Evolutionary conservation across 2,888 invertebrate genomes (phyloP).

Genomic region (Drosophila setosimentum): DNA sequence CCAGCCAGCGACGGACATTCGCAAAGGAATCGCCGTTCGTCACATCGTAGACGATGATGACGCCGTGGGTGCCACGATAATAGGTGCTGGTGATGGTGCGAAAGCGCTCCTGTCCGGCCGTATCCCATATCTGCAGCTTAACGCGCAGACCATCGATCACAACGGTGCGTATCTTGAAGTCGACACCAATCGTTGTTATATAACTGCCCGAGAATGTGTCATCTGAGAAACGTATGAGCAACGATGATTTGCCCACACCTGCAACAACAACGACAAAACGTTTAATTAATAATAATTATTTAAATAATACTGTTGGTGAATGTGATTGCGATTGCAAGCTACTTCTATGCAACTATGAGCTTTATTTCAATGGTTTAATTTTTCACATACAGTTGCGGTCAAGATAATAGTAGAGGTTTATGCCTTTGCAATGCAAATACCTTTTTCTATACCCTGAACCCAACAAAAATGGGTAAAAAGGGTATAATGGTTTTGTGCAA

Average conservation of each 20-base stretch:
- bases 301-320: not conserved
- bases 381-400: not conserved
- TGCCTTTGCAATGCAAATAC: not conserved
- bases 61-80: constrained; percentile 99
- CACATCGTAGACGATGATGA: constrained; percentile 99
- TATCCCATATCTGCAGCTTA: constrained; percentile 99
- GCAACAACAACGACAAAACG: constrained; percentile 72
- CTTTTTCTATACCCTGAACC: too few relatives aligned
- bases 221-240: constrained; percentile 98
- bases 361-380: constrained; percentile 9
- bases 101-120: constrained; percentile 98
- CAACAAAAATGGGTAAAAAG: too few relatives aligned
- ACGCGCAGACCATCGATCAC: constrained; percentile 95
- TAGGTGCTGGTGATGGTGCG: constrained; percentile 99
- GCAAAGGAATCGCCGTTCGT: constrained; percentile 99
- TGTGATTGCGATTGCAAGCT: not conserved
- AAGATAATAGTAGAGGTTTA: not conserved
- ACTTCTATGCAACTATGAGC: constrained; percentile 6
- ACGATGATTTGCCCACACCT: constrained; percentile 99
- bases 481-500: too few relatives aligned
- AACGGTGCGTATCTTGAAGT: constrained; percentile 99
- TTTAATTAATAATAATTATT: not conserved
- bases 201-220: constrained; percentile 99
- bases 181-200: constrained; percentile 99
- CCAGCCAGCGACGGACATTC: constrained; percentile 99